A percentile compares a stretch with the other conserved stretches of the same genome.
These are phyloP conservation scores for Epizoanthus illoricatus DNA, from an alignment of 92 coral and sea anemone genomes.

Conservation along the genomic window DNA sequence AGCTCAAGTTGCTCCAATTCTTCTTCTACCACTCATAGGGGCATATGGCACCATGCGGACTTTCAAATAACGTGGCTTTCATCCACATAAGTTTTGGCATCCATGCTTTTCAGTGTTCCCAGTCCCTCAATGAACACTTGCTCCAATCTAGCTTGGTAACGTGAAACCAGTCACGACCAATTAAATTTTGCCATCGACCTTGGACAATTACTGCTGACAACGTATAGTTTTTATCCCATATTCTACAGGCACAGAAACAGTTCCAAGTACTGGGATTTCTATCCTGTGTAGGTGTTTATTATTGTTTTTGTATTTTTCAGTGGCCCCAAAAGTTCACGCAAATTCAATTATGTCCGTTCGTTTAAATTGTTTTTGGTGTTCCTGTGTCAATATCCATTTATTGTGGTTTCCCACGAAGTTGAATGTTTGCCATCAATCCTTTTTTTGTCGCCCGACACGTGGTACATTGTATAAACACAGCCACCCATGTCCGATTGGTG, in stretches of 20 bases:
- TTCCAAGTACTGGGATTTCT: slow-evolving; percentile 51
- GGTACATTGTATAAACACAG: slow-evolving; percentile 42
- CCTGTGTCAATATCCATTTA: slow-evolving; percentile 61
- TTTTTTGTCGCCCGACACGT: slow-evolving; percentile 18
- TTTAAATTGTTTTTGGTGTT: slow-evolving; percentile 33
- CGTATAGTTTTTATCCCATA: slow-evolving; percentile 11
- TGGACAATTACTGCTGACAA: slow-evolving; percentile 44
- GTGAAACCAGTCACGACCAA: slow-evolving; percentile 49
- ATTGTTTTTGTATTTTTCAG: slow-evolving; percentile 15
- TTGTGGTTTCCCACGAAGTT: slow-evolving; percentile 36
- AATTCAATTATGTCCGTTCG: slow-evolving; percentile 23
- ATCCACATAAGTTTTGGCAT: slow-evolving; percentile 33
- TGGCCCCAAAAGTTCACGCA: slow-evolving; percentile 28
- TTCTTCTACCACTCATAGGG: slow-evolving; percentile 27
- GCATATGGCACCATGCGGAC: slow-evolving; percentile 46
- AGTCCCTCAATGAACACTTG: slow-evolving; percentile 37
- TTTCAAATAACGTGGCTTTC: slow-evolving; percentile 43
- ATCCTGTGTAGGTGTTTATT: slow-evolving; percentile 58
- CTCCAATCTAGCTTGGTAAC: slow-evolving; percentile 17
- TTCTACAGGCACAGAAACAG: slow-evolving; percentile 41
- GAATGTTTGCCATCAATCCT: slow-evolving; percentile 32
- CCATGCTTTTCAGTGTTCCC: slow-evolving; percentile 38
- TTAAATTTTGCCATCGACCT: slow-evolving; percentile 48
- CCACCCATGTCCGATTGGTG: slow-evolving; percentile 19
- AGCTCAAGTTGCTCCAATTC: slow-evolving; percentile 41